These are phyloP conservation scores for Bradypodion pumilum DNA, from an alignment of 2,797 vertebrate species.

Conservation along the genomic window DNA sequence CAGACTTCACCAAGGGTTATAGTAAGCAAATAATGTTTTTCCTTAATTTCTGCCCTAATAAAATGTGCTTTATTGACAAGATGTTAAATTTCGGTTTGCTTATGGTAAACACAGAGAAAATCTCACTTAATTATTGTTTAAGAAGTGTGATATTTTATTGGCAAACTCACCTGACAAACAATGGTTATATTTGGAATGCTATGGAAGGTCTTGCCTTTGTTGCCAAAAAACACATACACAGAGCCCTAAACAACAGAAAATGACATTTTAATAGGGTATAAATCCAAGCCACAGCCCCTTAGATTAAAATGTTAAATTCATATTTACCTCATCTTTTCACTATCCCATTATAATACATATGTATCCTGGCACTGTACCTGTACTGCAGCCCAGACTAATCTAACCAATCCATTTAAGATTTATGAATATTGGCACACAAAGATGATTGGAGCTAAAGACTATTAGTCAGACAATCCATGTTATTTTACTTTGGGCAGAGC, in stretches of 20 bases:
- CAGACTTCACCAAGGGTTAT: not conserved
- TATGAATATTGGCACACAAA: not conserved
- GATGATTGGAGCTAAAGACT: not conserved
- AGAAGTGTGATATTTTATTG: not conserved
- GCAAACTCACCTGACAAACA: conserved; percentile 71
- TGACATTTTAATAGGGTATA: not conserved
- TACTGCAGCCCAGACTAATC: not conserved
- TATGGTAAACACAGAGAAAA: not conserved
- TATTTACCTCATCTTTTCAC: not conserved
- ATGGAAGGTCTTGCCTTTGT: conserved; percentile 38
- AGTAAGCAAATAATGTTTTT: not conserved
- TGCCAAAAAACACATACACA: conserved; percentile 76
- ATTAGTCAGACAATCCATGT: not conserved
- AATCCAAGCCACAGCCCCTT: not conserved
- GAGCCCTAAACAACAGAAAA: conserved; percentile 67
- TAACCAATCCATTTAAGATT: not conserved
- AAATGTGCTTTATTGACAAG: not conserved
- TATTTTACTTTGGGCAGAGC: not conserved
- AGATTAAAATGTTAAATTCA: not conserved
- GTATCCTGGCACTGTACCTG: not conserved
- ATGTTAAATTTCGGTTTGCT: not conserved
- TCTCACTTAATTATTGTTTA: not conserved
- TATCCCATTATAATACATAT: not conserved
- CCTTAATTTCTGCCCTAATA: not conserved
- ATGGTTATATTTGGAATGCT: conserved; percentile 70